Percentiles rank a stretch among this genome's conserved stretches.
Evolutionary conservation across 2,888 invertebrate genomes (phyloP).

Genomic region (Nomada flava): DNA sequence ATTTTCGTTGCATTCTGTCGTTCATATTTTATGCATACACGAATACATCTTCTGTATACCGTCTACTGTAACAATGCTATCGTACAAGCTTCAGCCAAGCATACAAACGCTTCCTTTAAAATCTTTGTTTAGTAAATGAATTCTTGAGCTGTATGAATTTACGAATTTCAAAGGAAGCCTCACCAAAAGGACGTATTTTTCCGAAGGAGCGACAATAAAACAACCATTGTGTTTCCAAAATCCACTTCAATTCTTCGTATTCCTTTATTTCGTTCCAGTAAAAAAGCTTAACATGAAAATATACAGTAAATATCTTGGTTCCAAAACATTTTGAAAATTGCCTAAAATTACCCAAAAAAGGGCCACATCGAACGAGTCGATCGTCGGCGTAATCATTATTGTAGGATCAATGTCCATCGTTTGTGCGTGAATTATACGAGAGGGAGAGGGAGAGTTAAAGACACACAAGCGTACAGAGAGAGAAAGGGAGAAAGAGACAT

Average conservation of each 20-base stretch:
- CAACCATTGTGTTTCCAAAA: not conserved
- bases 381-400: not conserved
- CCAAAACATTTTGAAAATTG: too few relatives aligned
- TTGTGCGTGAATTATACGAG: constrained; percentile 2
- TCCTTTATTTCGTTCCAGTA: too few relatives aligned
- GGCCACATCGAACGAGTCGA: not conserved
- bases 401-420: not conserved
- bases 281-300: too few relatives aligned
- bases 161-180: not conserved
- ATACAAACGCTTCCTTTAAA: not conserved
- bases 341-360: not conserved
- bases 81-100: not conserved
- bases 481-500: too few relatives aligned
- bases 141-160: not conserved
- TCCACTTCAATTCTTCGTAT: too few relatives aligned
- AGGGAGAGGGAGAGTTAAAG: not conserved
- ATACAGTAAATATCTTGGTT: too few relatives aligned
- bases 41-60: too few relatives aligned
- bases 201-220: not conserved
- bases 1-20: too few relatives aligned
- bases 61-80: not conserved
- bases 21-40: too few relatives aligned
- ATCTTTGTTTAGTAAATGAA: too few relatives aligned
- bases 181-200: not conserved
- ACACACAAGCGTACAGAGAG: too few relatives aligned